Evolutionary conservation across 2,797 vertebrate genomes (phyloP), one percentile per base, ranked within the genome.

Genomic region (Chaunax sp.): DNA sequence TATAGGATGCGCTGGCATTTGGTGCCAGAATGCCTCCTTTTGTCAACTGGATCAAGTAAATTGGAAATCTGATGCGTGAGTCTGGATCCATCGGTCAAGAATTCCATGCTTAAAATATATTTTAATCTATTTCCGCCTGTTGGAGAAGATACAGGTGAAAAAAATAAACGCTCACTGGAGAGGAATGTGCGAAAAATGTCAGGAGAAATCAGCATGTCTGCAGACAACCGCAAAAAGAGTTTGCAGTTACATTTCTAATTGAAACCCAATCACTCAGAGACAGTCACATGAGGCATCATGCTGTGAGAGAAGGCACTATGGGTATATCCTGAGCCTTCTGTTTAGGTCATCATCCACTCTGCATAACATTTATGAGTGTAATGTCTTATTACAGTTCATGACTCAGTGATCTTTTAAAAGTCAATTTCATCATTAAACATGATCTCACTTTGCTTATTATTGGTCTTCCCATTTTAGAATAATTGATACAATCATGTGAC

Each of bases 251-350:
- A 43, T 81, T 82, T 87, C 86, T 71, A 23, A 20, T 46, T 82
- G 90, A 91, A 92, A 93, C 64, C 57, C 47, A 76, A 93, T 86
- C 84, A 38, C 67, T 51, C 38, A 22, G 63, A 78, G 56, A 68
- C 45, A 40, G 44, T 86, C 75, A 81, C 50, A 41, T 78, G 70
- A 74, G 79, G 56, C 62, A 4, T 47, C 69, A 54, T 54, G 72
- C 68, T 58, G 72, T 63, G 52, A 72, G 64, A 3, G 47, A 38
- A 76, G 60, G 67, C 47, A 37, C 16, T 13, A 20, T 5, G 33
- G 44, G 40, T 23, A 38, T 3, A 23, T 73, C 64, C 37, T 50
- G 50, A 45, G 46, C 6, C 71, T 69, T 61, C 73, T 72, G 61
- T 75, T 77, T 78, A 61, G 64, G 69, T 81, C 75, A 72, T 70